Evolutionary conservation across 2,888 invertebrate genomes (phyloP).

Genomic region (Macroteleia sp.): DNA sequence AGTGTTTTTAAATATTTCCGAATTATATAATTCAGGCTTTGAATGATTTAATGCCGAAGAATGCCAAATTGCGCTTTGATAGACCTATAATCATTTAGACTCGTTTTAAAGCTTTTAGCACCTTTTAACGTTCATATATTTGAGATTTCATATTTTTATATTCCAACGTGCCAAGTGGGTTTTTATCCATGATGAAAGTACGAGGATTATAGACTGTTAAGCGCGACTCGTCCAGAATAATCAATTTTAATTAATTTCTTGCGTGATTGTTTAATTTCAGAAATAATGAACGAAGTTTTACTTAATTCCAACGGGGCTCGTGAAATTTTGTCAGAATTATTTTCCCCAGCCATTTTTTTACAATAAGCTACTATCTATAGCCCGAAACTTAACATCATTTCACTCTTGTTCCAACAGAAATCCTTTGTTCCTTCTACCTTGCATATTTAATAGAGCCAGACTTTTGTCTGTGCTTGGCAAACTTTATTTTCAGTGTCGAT

Average conservation of each 20-base stretch:
- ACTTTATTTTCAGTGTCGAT: slow-evolving; percentile 53
- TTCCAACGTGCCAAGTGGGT: slow-evolving; percentile 7
- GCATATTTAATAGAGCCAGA: slow-evolving; percentile 56
- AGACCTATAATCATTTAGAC: slow-evolving; percentile 23
- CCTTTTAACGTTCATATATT: slow-evolving; percentile 16
- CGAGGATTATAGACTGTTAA: slow-evolving; percentile 7
- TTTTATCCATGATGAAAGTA: slow-evolving; percentile 9
- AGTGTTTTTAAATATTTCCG: slow-evolving; percentile 44
- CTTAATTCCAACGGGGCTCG: slow-evolving; percentile 14
- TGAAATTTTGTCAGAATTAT: slow-evolving; percentile 25
- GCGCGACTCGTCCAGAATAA: not conserved
- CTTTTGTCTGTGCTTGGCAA: slow-evolving; percentile 54
- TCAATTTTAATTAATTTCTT: slow-evolving; percentile 40
- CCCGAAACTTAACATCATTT: slow-evolving; percentile 48
- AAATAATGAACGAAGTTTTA: slow-evolving; percentile 43
- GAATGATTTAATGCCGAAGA: slow-evolving; percentile 8
- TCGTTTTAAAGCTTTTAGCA: slow-evolving; percentile 32
- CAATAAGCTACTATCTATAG: slow-evolving; percentile 36
- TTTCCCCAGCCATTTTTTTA: slow-evolving; percentile 34
- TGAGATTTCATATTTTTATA: slow-evolving; percentile 22
- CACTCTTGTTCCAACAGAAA: slow-evolving; percentile 50
- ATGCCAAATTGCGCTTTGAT: slow-evolving; percentile 26
- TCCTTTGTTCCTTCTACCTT: slow-evolving; percentile 50
- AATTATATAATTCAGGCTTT: slow-evolving; percentile 32
- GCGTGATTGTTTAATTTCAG: slow-evolving; percentile 16